Percentiles rank a stretch among this genome's conserved stretches.
These are phyloP conservation scores for Terebella lapidaria DNA, from an alignment of 2,888 invertebrate species.

Conservation along the genomic window DNA sequence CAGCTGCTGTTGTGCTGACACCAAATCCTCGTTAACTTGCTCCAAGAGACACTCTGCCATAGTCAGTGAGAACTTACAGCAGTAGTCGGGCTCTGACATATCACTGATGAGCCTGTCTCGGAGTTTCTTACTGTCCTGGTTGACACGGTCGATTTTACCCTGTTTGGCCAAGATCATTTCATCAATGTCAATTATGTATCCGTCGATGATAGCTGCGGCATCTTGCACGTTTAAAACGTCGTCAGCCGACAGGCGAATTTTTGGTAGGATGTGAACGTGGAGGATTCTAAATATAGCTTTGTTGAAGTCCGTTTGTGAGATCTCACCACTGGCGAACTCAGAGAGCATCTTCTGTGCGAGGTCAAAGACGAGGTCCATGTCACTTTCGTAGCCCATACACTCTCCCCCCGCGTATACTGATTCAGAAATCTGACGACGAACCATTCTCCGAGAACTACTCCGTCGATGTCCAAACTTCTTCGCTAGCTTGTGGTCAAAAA, in stretches of 20 bases:
- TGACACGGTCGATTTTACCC: slow-evolving; percentile 26
- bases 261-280: slow-evolving; percentile 40
- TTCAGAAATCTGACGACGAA: slow-evolving; percentile 12
- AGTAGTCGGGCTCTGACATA: background rate
- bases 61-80: background rate
- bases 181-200: slow-evolving; percentile 24
- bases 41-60: slow-evolving; percentile 9
- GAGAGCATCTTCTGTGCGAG: slow-evolving; percentile 8
- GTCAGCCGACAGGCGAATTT: slow-evolving; percentile 28
- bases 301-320: slow-evolving; percentile 17
- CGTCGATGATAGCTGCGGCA: slow-evolving; percentile 9
- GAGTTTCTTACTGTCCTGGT: slow-evolving; percentile 16
- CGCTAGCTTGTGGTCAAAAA: background rate
- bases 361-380: slow-evolving; percentile 35
- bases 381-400: slow-evolving; percentile 35
- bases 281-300: slow-evolving; percentile 29
- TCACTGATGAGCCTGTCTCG: slow-evolving; percentile 11
- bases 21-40: slow-evolving; percentile 32
- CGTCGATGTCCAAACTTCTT: background rate
- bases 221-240: slow-evolving; percentile 27
- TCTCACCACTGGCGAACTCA: slow-evolving; percentile 7
- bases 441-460: background rate
- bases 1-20: slow-evolving; percentile 24
- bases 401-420: slow-evolving; percentile 27
- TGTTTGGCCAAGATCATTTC: slow-evolving; percentile 29